Percentiles rank a stretch among this genome's conserved stretches.
Conservation (phyloP, 2,797 vertebrate genomes). For the Babyrousa celebensis region DNA sequence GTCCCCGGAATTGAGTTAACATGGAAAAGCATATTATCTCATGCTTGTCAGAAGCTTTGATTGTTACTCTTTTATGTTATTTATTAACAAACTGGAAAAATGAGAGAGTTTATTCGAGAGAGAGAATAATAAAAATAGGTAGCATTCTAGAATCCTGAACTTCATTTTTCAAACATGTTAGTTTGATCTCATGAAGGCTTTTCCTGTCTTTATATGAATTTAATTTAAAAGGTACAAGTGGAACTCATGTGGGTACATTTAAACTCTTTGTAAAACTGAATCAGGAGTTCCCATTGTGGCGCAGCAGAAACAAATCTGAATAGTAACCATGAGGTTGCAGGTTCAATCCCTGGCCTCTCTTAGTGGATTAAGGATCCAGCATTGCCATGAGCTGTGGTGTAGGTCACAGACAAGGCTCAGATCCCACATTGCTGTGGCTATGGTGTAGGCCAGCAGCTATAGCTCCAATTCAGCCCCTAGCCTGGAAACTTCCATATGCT, state of each 20-base stretch:
- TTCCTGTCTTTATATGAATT: slow-evolving; percentile 28
- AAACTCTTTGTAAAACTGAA: slow-evolving; percentile 5
- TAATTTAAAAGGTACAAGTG: slow-evolving; percentile 33
- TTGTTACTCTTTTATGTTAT: background rate
- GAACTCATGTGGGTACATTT: background rate
- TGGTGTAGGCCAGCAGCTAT: no score
- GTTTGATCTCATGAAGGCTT: background rate
- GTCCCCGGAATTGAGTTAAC: background rate
- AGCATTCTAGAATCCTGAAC: slow-evolving; percentile 35
- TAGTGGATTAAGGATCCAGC: no score
- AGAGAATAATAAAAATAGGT: background rate
- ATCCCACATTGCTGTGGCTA: no score
- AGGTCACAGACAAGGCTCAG: no score
- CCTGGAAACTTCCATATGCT: no score
- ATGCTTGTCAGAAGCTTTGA: background rate
- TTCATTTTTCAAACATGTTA: slow-evolving; percentile 40
- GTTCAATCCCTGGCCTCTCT: no score
- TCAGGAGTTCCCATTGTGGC: background rate
- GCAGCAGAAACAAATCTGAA: no score
- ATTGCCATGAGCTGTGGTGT: no score
- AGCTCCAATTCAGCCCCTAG: no score
- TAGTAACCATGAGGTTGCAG: no score
- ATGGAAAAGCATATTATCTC: background rate
- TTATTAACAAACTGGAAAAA: slow-evolving; percentile 47
- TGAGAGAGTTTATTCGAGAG: background rate